Evolutionary conservation across 2,797 vertebrate species (phyloP).

Genomic region (Avahi laniger): DNA sequence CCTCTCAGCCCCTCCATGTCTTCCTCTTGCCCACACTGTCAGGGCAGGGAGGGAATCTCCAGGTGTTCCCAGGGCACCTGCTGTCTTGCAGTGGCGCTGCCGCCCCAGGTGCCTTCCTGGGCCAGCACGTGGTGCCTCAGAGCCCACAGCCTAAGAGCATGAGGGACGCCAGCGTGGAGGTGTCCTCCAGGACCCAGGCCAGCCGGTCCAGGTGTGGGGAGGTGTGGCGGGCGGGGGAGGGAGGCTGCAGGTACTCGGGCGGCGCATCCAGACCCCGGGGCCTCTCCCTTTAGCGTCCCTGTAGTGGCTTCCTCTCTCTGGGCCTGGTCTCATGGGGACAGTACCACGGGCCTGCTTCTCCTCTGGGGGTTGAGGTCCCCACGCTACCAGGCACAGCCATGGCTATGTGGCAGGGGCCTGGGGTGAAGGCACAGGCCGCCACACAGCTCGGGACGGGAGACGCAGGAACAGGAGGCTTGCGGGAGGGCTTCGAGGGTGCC

Average conservation of each 20-base stretch:
- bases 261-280: rapidly evolving
- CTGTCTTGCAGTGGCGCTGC: background rate
- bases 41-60: no score
- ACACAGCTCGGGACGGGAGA: rapidly evolving
- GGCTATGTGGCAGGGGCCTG: background rate
- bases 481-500: background rate
- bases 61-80: background rate
- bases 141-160: background rate
- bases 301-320: no score
- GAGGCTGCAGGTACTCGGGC: no score
- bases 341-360: background rate
- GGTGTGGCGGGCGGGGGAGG: no score
- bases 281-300: rapidly evolving
- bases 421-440: background rate
- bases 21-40: background rate
- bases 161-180: background rate
- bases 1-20: no score
- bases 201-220: no score
- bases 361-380: background rate
- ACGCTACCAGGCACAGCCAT: background rate
- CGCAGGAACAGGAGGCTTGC: no score
- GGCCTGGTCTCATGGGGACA: rapidly evolving
- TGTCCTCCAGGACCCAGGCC: background rate
- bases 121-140: background rate
- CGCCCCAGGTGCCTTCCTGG: background rate